phyloP scores from a whole-genome alignment of 2,888 invertebrate genomes.

The Aphodius sticticus region DNA sequence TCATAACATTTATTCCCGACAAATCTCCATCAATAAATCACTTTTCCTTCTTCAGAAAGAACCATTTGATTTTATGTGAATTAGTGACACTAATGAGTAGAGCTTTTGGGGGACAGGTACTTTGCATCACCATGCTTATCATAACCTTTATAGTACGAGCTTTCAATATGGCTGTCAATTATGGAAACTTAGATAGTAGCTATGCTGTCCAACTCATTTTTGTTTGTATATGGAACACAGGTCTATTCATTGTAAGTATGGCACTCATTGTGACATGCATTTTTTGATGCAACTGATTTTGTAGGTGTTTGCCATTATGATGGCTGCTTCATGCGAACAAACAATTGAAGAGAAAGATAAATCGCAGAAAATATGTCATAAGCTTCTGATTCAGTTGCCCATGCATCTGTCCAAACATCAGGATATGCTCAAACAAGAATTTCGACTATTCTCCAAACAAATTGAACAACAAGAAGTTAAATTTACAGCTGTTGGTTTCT shows the following conservation, averaged over 20 bases:
- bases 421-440: slow-evolving; percentile 25
- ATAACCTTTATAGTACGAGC: slow-evolving; percentile 31
- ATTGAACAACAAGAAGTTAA: slow-evolving; percentile 30
- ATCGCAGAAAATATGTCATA: slow-evolving; percentile 33
- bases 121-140: slow-evolving; percentile 31
- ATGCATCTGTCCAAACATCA: slow-evolving; percentile 10
- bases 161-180: slow-evolving; percentile 27
- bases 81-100: slow-evolving; percentile 27
- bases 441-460: slow-evolving; percentile 29
- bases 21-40: background rate
- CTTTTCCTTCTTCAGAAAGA: slow-evolving; percentile 23
- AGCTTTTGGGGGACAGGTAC: slow-evolving; percentile 29
- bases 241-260: slow-evolving; percentile 30
- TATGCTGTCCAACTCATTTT: slow-evolving; percentile 26
- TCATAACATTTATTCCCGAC: background rate
- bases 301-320: slow-evolving; percentile 33
- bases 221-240: slow-evolving; percentile 30
- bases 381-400: slow-evolving; percentile 24
- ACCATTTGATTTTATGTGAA: slow-evolving; percentile 31
- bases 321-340: slow-evolving; percentile 34
- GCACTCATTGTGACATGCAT: background rate
- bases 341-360: slow-evolving; percentile 29
- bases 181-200: slow-evolving; percentile 17
- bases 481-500: slow-evolving; percentile 33
- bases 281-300: background rate